phyloP scores from a whole-genome alignment of 2,113 vertebrate genomes.

The Vulpes vulpes region DNA sequence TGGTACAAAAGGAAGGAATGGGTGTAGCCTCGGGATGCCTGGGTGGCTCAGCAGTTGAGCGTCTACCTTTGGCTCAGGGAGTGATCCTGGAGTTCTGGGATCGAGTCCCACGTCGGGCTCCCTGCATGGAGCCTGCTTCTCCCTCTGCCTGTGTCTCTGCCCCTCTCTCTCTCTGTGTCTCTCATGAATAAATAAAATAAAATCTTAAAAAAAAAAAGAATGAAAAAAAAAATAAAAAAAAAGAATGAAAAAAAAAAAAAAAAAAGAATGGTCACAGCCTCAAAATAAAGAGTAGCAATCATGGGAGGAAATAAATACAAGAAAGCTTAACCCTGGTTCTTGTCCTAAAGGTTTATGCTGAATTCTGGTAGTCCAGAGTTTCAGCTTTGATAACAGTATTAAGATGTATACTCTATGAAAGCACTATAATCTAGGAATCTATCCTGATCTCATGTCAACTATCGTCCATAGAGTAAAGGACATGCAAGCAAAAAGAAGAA shows the following conservation, averaged over 20 bases:
- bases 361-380: neutral
- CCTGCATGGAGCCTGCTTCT: too few species aligned
- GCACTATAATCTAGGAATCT: neutral
- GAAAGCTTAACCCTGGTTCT: neutral
- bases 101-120: too few species aligned
- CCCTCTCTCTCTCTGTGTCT: too few species aligned
- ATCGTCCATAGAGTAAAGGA: neutral
- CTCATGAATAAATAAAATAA: too few species aligned
- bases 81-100: too few species aligned
- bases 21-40: neutral
- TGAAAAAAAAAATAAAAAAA: too few species aligned
- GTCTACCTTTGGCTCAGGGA: too few species aligned
- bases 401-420: neutral
- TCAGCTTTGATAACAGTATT: neutral
- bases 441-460: neutral
- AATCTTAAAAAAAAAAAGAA: too few species aligned
- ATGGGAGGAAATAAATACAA: neutral
- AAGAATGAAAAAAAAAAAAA: neutral
- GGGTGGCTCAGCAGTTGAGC: too few species aligned
- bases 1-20: neutral
- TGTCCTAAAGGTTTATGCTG: neutral
- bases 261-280: neutral
- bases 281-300: conserved; percentile 22
- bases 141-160: too few species aligned
- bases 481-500: neutral